Conservation (phyloP, 2,113 vertebrate genomes). For the Entomyzon cyanotis region DNA sequence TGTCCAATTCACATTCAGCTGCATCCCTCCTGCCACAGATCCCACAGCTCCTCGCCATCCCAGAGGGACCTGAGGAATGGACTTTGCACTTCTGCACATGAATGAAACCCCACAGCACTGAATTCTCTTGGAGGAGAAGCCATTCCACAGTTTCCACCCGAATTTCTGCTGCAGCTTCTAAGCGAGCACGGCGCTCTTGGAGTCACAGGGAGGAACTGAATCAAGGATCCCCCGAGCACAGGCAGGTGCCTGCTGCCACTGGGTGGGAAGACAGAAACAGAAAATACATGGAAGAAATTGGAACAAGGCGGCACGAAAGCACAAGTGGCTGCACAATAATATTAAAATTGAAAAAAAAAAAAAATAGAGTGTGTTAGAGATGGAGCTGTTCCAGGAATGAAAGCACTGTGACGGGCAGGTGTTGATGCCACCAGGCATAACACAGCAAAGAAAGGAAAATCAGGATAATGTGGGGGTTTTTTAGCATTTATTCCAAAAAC, state of each 20-base stretch:
- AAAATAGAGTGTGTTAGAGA: neutral
- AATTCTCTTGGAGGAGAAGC: neutral
- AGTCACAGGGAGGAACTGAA: neutral
- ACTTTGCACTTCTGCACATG: neutral
- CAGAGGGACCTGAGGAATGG: neutral
- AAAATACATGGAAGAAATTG: neutral
- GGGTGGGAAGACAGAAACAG: neutral
- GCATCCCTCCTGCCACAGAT: neutral
- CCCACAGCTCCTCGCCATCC: neutral
- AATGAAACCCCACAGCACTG: neutral
- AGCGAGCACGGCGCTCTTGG: neutral
- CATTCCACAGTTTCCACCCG: neutral
- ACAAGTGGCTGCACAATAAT: neutral
- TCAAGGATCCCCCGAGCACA: neutral
- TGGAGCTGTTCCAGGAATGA: conserved; percentile 38
- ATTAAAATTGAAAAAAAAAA: neutral
- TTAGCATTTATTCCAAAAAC: conserved; percentile 45
- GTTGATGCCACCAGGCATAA: conserved; percentile 71
- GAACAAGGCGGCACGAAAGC: neutral
- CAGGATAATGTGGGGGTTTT: neutral
- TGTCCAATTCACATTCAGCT: accelerated
- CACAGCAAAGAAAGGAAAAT: conserved; percentile 49
- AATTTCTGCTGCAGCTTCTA: neutral
- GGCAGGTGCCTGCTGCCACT: neutral
- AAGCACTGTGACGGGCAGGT: conserved; percentile 44